Percentiles rank a stretch among this genome's conserved stretches.
These are phyloP conservation scores for Caenorhabditis macrosperma DNA, from an alignment of 2,888 invertebrate species.

Conservation along the genomic window DNA sequence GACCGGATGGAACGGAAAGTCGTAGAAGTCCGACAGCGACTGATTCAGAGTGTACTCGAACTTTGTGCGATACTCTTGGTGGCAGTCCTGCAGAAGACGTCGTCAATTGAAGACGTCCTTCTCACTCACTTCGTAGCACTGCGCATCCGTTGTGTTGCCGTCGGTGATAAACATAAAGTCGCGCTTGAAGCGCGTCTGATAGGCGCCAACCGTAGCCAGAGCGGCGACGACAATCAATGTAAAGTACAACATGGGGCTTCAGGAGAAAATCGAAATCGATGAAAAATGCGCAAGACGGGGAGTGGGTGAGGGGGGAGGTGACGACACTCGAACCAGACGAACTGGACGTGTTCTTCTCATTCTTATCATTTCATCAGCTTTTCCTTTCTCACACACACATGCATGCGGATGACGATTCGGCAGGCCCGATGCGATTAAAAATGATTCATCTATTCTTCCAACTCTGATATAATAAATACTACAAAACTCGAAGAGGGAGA, in stretches of 20 bases:
- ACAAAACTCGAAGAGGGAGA: constrained; percentile 19
- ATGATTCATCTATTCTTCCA: constrained; percentile 40
- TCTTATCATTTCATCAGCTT: constrained; percentile 53
- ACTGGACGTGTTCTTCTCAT: constrained; percentile 47
- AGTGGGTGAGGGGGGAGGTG: constrained; percentile 26
- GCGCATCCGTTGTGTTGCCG: constrained; percentile 73
- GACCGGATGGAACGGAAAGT: constrained; percentile 79
- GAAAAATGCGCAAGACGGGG: constrained; percentile 24
- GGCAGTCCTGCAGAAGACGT: constrained; percentile 71
- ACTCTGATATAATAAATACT: constrained; percentile 29
- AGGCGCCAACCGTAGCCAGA: constrained; percentile 5
- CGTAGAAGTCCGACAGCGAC: constrained; percentile 75
- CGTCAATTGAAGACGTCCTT: not conserved
- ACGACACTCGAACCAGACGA: constrained; percentile 52
- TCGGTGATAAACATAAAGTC: constrained; percentile 79
- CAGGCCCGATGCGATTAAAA: constrained; percentile 28
- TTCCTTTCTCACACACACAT: constrained; percentile 36
- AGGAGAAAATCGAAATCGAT: constrained; percentile 27
- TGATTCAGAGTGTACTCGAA: constrained; percentile 76
- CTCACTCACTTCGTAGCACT: constrained; percentile 74
- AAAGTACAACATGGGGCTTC: constrained; percentile 31
- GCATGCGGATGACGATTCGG: constrained; percentile 17
- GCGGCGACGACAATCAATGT: constrained; percentile 11
- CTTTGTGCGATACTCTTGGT: constrained; percentile 71
- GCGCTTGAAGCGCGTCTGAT: constrained; percentile 67